Conservation (phyloP, 1,140 invertebrate genomes). For the Drosophila oshimai region DNA sequence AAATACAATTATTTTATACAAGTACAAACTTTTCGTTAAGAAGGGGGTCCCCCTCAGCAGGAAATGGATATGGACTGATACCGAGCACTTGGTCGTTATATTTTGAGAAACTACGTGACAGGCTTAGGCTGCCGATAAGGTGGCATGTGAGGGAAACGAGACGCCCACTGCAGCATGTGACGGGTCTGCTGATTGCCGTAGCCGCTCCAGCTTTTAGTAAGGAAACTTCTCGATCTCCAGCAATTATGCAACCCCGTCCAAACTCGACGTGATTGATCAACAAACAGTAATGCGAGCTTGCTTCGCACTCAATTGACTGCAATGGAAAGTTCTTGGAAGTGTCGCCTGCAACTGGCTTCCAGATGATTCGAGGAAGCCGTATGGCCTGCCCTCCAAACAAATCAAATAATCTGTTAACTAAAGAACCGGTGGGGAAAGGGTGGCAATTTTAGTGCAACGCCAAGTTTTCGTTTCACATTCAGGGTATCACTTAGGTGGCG, state of each 20-base stretch:
- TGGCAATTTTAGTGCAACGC: background rate
- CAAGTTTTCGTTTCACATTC: too few species aligned
- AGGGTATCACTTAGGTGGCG: background rate
- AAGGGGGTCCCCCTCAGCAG: conserved; percentile 7
- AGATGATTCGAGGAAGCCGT: conserved; percentile 38
- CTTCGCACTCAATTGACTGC: conserved; percentile 50
- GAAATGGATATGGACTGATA: conserved; percentile 32
- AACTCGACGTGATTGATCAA: conserved; percentile 40
- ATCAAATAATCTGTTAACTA: background rate
- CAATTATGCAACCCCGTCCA: conserved; percentile 10
- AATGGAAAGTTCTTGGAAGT: conserved; percentile 54
- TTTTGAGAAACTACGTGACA: conserved; percentile 2
- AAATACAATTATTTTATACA: conserved; percentile 28
- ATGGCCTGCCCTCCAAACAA: background rate
- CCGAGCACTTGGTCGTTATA: conserved; percentile 1
- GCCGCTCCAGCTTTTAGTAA: conserved; percentile 1
- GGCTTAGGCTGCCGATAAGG: conserved; percentile 15
- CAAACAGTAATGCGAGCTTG: conserved; percentile 56
- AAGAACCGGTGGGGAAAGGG: background rate
- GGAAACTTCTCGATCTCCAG: conserved; percentile 19
- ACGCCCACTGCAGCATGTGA: conserved; percentile 54
- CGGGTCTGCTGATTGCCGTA: conserved; percentile 19
- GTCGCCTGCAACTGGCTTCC: conserved; percentile 11
- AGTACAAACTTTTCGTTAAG: background rate
- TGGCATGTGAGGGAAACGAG: conserved; percentile 47